Evolutionary conservation across 2,888 invertebrate species (phyloP), one percentile per base, ranked within the genome.

Genomic region (Autographa gamma): DNA sequence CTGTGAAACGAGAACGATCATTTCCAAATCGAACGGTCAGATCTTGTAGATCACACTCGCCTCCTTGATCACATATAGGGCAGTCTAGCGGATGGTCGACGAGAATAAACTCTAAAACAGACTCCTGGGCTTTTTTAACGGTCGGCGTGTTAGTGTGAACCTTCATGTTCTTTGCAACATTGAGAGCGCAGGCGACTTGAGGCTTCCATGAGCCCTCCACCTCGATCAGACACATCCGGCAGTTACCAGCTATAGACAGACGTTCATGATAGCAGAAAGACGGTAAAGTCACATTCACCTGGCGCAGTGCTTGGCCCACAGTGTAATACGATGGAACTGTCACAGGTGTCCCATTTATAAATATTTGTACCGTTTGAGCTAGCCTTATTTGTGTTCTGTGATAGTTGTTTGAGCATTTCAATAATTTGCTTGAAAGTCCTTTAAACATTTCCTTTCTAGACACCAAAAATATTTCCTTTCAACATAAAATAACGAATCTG

Each of bases 71-170:
- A 93, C 99, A 99, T 92, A 99, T 99, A 6, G 99, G 99, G 90
- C 99, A 99, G 96, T 99, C 99, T 58, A 99, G 95, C 0, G 99
- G 99, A 95, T 99, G 99, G 88, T 99, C 99, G 73, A 99, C 97
- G 31, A 99, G 95, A 69, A 99, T 93, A 90, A 99, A 99, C 93
- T 99, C 99, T 98, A 99, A 98, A 11, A 99, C 99, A 69, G 98
- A 79, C 86, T 97, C 97, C 74, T 96, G 96, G 0, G 97, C 97
- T 89, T 96, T 89, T 48, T 96, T 95, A 0, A 98, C 98, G 93
- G 98, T 95, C 76, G 97, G 97, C 0, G 99, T 99, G 89, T 99
- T 98, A 7, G 99, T 99, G 90, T 99, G 98, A 62, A 99, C 97
- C 83, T 98, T 97, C 99, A 98, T 98, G 41, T 99, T 98, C 93